Evolutionary conservation across 2,797 vertebrate species (phyloP).

Genomic region (Bovichtus diacanthus): DNA sequence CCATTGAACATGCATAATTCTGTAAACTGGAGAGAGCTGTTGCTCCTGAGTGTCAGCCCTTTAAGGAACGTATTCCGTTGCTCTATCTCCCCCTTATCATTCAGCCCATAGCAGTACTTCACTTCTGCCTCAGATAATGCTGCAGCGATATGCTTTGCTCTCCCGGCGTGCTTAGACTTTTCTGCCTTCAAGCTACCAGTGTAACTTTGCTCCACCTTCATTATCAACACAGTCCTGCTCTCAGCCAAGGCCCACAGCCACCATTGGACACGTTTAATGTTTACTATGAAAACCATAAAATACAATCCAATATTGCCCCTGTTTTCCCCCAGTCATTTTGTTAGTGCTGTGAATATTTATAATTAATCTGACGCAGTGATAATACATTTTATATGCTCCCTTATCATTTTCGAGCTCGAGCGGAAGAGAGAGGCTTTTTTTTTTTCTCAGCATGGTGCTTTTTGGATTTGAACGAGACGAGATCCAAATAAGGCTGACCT

Average conservation of each 20-base stretch:
- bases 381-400: conserved; percentile 80
- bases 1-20: conserved; percentile 50
- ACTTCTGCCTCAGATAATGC: conserved; percentile 74
- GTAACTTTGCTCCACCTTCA: conserved; percentile 52
- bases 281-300: conserved; percentile 82
- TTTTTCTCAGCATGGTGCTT: conserved; percentile 48
- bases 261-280: conserved; percentile 81
- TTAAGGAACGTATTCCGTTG: conserved; percentile 65
- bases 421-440: conserved; percentile 42
- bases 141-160: conserved; percentile 68
- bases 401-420: conserved; percentile 75
- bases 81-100: conserved; percentile 74
- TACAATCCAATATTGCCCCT: conserved; percentile 78
- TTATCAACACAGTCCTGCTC: conserved; percentile 69
- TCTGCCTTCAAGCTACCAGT: conserved; percentile 66
- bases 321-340: conserved; percentile 66
- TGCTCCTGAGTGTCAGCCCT: conserved; percentile 68
- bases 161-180: conserved; percentile 55
- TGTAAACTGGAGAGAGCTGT: conserved; percentile 65
- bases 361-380: conserved; percentile 82
- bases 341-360: conserved; percentile 81
- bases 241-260: conserved; percentile 66
- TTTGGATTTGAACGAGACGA: conserved; percentile 72
- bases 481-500: conserved; percentile 75
- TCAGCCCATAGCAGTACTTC: conserved; percentile 65